Percentiles rank a stretch among this genome's conserved stretches.
These are phyloP conservation scores for Crocodylus rhombifer DNA, from an alignment of 2,797 vertebrate genomes.

Conservation along the genomic window DNA sequence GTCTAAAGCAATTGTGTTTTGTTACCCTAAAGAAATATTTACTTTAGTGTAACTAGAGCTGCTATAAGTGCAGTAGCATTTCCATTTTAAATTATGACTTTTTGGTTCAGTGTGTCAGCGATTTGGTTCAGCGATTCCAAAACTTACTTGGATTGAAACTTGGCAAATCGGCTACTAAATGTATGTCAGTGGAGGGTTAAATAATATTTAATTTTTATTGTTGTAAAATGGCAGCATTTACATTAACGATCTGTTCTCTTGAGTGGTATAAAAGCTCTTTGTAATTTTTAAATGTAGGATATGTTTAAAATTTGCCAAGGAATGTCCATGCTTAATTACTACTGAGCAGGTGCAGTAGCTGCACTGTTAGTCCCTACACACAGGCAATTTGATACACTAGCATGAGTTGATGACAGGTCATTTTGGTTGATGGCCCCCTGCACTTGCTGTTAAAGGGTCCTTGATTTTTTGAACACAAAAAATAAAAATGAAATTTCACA, in stretches of 20 bases:
- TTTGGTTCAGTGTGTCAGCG: slow-evolving; percentile 53
- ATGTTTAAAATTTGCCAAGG: slow-evolving; percentile 42
- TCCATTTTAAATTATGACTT: slow-evolving; percentile 56
- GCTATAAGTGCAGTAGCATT: slow-evolving; percentile 50
- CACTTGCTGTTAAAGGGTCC: slow-evolving; percentile 52
- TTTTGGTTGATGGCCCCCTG: slow-evolving; percentile 45
- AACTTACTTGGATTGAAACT: slow-evolving; percentile 48
- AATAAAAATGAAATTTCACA: slow-evolving; percentile 66
- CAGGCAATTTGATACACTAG: slow-evolving; percentile 13
- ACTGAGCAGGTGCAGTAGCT: slow-evolving; percentile 68
- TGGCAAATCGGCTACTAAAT: slow-evolving; percentile 50
- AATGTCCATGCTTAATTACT: slow-evolving; percentile 64
- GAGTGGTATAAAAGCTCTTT: slow-evolving; percentile 46
- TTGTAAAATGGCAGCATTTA: not conserved
- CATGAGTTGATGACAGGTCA: not conserved
- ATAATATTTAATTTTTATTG: not conserved
- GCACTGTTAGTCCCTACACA: slow-evolving; percentile 44
- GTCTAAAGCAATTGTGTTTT: slow-evolving; percentile 36
- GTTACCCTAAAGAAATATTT: slow-evolving; percentile 45
- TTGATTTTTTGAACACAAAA: slow-evolving; percentile 40
- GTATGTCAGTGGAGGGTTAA: not conserved
- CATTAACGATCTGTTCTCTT: not conserved
- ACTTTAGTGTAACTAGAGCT: slow-evolving; percentile 47
- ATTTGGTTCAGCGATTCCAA: not conserved
- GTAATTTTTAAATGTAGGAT: slow-evolving; percentile 51